Evolutionary conservation across 2,888 invertebrate species (phyloP), one percentile per base, ranked within the genome.

Genomic region (Plagodis dolabraria): DNA sequence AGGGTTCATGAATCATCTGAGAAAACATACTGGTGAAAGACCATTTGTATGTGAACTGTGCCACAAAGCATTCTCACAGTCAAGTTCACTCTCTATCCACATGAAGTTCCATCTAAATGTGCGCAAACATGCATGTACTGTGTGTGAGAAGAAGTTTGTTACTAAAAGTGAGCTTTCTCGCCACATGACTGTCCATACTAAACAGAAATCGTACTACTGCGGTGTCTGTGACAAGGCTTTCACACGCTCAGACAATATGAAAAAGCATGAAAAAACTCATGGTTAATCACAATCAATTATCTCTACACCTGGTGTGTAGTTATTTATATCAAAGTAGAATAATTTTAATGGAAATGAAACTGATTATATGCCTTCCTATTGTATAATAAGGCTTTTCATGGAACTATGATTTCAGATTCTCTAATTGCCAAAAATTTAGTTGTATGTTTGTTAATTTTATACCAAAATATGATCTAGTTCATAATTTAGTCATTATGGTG

Each of bases 241-340:
- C 73, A 93, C 93, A 65, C 89, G 93, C 59, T 93, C 93, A 33
- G 93, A 93, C 67, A 93, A 93, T 67, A 93, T 93, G 93, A 93
- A 93, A 75, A 93, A 93, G 77, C 93, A 93, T 86, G 93, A 93
- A 74, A 93, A 93, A 81, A 93, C 93, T 71, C 93, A 93, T 83
- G 93, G 93, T 68, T 93, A 82, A 82, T 68, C 63, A 56, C 57
- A 60, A 64, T 44, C 50, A 67, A 46, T 12, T 34, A 53, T 52
- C 40, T 33, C 50, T 66, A 63, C 63, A 72, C 73, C 66, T 67
- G 66, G 67, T 48, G 66, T 67, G 69, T 62, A 52, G 54, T 33
- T 56, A 51, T 65, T 64, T 69, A 67, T 65, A 63, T 65, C 64
- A 70, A 68, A 53, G 63, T 68, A 64, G 54, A 71, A 69, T 70